Evolutionary conservation across 2,113 vertebrate species (phyloP), one percentile per base, ranked within the genome.

Genomic region (Gallinago undulata): DNA sequence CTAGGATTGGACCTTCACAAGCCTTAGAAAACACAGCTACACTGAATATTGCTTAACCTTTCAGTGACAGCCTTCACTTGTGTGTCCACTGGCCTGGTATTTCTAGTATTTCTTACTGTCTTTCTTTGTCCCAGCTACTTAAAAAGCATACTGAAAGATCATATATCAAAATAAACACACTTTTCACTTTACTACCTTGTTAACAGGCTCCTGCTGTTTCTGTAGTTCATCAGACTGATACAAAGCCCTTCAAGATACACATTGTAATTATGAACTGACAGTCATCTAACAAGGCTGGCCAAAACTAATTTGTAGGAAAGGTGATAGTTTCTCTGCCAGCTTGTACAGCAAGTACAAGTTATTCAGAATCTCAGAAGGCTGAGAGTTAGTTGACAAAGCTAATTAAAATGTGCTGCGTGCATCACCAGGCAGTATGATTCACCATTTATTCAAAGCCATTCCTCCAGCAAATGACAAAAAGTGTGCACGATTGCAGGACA

Each of bases 401-500:
- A 76, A 86, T 69, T 83, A 86, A 95, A 89, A 70, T 31, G 16
- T 37, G 10, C 30, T 91, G 76, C 4, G 0, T 55, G 41, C 76
- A 90, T n/a, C 73, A 70, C 43, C 43, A 70, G 33, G 31, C 41
- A 39, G 39, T 70, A 45, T 60, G 31, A 19, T 55, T 92, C 68
- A 60, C 30, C 16, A 33, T 27, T 85, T 92, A 77, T 66, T 77
- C 41, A 62, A 83, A 94, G 55, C 11, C 53, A 11, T 62, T 82
- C 22, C 23, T 56, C 11, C 37, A 66, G 53, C n/a, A 64, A 83
- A 80, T 48, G 17, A 82, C 41, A 69, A 56, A 66, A 93, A 41
- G 4, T 4, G 5, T 64, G 12, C 13, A n/a, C 1, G 5, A 50
- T 3, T 60, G 41, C 39, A 90, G 6, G 16, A 22, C 0, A 1